A percentile compares a stretch with the other conserved stretches of the same genome.
Conservation (phyloP, 1,140 invertebrate species). For the Sycophila sp. region DNA sequence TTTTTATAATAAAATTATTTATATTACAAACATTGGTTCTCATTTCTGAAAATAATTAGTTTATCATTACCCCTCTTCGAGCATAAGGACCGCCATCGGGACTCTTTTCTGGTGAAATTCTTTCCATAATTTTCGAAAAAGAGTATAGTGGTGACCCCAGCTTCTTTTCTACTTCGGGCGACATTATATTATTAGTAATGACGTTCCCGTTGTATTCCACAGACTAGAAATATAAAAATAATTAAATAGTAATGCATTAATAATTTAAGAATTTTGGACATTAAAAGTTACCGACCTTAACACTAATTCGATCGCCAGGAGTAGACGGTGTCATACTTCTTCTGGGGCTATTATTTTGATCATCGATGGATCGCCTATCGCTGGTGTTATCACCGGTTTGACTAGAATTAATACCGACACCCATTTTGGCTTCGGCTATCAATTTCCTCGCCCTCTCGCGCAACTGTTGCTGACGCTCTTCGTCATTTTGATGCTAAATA, state of each 20-base stretch:
- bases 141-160: constrained; percentile 72
- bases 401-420: constrained; percentile 64
- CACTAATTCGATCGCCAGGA: constrained; percentile 59
- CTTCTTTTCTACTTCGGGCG: constrained; percentile 63
- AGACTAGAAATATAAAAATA: constrained; percentile 53
- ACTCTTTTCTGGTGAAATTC: constrained; percentile 74
- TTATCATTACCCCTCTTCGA: constrained; percentile 63
- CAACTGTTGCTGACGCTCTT: constrained; percentile 85
- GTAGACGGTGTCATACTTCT: constrained; percentile 62
- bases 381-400: constrained; percentile 59
- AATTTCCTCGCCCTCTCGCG: constrained; percentile 87
- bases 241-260: constrained; percentile 7
- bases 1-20: too few relatives aligned
- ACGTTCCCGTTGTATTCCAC: constrained; percentile 63
- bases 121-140: constrained; percentile 76
- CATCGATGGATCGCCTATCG: constrained; percentile 59
- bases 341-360: constrained; percentile 64
- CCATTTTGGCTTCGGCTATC: constrained; percentile 87
- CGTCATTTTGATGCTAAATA: constrained; percentile 70
- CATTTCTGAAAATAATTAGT: neutral
- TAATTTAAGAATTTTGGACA: neutral
- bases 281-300: constrained; percentile 51
- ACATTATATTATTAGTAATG: constrained; percentile 51
- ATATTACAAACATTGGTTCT: constrained; percentile 16
- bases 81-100: constrained; percentile 59